phyloP scores from a whole-genome alignment of 2,113 vertebrate species.

The Caranx ignobilis region DNA sequence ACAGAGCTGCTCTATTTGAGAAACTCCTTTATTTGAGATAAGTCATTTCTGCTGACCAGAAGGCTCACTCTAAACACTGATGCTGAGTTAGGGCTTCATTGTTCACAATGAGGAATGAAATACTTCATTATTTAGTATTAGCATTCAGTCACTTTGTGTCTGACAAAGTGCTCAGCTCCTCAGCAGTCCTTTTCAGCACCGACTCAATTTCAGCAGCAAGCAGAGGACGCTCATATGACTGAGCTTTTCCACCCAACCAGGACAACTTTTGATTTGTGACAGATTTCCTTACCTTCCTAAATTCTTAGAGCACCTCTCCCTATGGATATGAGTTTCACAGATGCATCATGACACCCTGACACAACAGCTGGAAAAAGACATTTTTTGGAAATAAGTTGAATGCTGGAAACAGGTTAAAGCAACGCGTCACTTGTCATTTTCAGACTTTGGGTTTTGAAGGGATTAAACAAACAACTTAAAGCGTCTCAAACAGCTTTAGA shows the following conservation, averaged over 20 bases:
- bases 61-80: conserved; percentile 43
- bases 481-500: not conserved
- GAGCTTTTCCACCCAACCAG: not conserved
- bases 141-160: conserved; percentile 20
- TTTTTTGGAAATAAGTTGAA: not conserved
- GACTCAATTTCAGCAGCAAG: conserved; percentile 21
- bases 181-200: conserved; percentile 16
- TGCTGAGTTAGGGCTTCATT: conserved; percentile 78
- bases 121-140: conserved; percentile 58
- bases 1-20: conserved; percentile 59
- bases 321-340: not conserved
- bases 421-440: not conserved
- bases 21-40: conserved; percentile 71
- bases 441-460: not conserved
- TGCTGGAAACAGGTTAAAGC: not conserved
- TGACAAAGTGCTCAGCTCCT: conserved; percentile 25
- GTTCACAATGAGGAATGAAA: conserved; percentile 65
- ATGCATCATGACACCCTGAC: not conserved
- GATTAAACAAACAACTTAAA: not conserved
- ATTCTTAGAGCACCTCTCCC: not conserved
- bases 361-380: not conserved
- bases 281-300: not conserved
- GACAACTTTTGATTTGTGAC: conserved; percentile 3
- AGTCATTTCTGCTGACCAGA: conserved; percentile 79
- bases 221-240: conserved; percentile 5